phyloP scores from a whole-genome alignment of 2,113 vertebrate species.

The Upupa epops region DNA sequence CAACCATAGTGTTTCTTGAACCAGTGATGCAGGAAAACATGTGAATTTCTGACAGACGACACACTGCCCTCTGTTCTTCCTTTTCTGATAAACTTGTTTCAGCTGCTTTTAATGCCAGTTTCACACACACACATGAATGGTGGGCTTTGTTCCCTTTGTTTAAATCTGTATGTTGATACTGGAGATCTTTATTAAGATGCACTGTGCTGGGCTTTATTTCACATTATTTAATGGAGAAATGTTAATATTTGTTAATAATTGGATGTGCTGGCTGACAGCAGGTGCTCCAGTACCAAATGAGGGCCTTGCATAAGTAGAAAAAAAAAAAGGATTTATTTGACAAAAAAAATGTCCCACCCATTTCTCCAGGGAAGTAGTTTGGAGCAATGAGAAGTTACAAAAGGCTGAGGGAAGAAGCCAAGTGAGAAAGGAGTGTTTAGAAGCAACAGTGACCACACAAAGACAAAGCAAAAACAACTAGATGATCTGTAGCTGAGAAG shows the following conservation, averaged over 20 bases:
- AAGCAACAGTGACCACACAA: not conserved
- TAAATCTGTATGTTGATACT: not conserved
- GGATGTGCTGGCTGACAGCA: not conserved
- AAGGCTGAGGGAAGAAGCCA: not conserved
- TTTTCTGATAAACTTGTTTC: not conserved
- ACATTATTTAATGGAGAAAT: not conserved
- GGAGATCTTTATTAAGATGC: not conserved
- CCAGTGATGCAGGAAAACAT: not conserved
- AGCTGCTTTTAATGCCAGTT: not conserved
- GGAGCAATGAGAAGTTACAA: not conserved
- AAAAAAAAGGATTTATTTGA: not conserved
- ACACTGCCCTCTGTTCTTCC: not conserved
- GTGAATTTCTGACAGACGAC: not conserved
- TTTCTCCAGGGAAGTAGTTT: not conserved
- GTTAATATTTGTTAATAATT: not conserved
- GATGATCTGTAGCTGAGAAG: not conserved
- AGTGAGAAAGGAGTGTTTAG: not conserved
- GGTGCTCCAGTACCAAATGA: not conserved
- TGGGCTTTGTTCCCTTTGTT: not conserved
- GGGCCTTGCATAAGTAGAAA: rapidly evolving
- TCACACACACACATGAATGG: not conserved
- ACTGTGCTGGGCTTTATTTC: not conserved
- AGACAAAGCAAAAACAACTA: not conserved
- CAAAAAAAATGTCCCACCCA: not conserved
- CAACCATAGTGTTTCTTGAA: not conserved